Conservation (phyloP, 2,113 vertebrate genomes). For the Nibea coibor region DNA sequence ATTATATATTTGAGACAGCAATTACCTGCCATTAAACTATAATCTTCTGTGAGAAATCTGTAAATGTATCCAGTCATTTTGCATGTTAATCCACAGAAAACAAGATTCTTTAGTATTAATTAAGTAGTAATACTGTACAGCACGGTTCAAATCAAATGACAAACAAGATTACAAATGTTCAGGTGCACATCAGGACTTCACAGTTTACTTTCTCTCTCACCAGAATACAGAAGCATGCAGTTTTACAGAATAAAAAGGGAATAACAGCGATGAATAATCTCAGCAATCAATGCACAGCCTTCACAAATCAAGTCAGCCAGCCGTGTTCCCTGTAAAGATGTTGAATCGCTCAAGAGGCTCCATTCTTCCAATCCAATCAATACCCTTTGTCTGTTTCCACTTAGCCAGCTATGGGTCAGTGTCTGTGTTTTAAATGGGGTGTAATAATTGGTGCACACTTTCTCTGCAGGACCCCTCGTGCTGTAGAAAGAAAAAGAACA, state of each 20-base stretch:
- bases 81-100: background rate
- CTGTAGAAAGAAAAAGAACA: slow-evolving; percentile 34
- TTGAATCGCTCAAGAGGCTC: slow-evolving; percentile 39
- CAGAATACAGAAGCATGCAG: background rate
- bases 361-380: slow-evolving; percentile 49
- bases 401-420: slow-evolving; percentile 34
- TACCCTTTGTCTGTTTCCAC: slow-evolving; percentile 60
- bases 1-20: slow-evolving; percentile 6
- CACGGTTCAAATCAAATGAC: background rate
- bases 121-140: background rate
- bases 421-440: slow-evolving; percentile 51
- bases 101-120: background rate
- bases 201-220: background rate
- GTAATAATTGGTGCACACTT: slow-evolving; percentile 44
- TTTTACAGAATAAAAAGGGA: slow-evolving; percentile 1
- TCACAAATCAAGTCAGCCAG: slow-evolving; percentile 46
- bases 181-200: background rate
- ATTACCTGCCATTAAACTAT: background rate
- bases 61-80: background rate
- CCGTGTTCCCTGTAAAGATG: slow-evolving; percentile 44
- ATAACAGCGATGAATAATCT: slow-evolving; percentile 13
- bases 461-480: background rate
- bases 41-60: background rate
- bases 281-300: slow-evolving; percentile 32
- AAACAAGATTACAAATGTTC: background rate